phyloP scores from a whole-genome alignment of 2,888 invertebrate genomes.

The Catocala sponsa region DNA sequence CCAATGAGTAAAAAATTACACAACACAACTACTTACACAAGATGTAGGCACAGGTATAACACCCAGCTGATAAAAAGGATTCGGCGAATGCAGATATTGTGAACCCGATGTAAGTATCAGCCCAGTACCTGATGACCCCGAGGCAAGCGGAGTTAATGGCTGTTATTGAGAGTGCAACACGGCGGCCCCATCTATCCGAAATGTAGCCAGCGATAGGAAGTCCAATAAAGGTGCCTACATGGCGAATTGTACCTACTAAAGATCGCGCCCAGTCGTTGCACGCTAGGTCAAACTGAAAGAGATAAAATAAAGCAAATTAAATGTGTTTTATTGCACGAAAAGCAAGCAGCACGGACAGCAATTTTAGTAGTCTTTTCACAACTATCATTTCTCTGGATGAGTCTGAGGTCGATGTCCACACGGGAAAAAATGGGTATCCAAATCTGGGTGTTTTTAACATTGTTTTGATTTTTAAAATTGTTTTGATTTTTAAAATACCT shows the following conservation, averaged over 20 bases:
- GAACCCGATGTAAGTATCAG: conserved; percentile 85
- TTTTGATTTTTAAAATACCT: no score
- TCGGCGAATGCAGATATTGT: neutral
- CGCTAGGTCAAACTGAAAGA: conserved; percentile 86
- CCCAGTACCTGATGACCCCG: conserved; percentile 90
- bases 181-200: conserved; percentile 92
- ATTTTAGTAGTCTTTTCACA: no score
- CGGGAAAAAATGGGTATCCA: no score
- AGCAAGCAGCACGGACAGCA: no score
- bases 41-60: conserved; percentile 1
- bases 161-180: conserved; percentile 88
- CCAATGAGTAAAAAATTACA: no score
- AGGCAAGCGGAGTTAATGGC: conserved; percentile 89
- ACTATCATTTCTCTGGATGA: no score
- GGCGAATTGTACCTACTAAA: conserved; percentile 91
- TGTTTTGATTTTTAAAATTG: no score
- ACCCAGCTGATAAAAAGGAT: neutral
- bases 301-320: no score
- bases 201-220: conserved; percentile 91
- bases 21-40: neutral
- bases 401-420: no score
- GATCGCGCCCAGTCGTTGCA: conserved; percentile 91
- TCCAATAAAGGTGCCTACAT: conserved; percentile 91
- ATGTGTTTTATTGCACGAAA: no score
- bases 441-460: no score